A percentile compares a stretch with the other conserved stretches of the same genome.
phyloP scores from a whole-genome alignment of 1,140 invertebrate species.

The Metaphire vulgaris region DNA sequence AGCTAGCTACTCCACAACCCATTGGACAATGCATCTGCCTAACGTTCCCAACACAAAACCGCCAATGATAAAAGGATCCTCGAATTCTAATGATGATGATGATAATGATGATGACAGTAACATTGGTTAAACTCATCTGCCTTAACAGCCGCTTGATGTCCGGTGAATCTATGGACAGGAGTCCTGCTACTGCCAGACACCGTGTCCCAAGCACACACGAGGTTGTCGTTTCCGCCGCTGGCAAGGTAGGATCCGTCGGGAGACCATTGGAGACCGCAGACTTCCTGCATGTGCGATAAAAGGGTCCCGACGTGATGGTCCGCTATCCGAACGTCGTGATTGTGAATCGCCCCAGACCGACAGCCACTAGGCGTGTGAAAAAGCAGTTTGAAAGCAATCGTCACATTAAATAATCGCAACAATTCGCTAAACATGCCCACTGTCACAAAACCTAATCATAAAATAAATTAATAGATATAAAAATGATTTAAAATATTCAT shows the following conservation, averaged over 20 bases:
- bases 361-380: slow-evolving; percentile 63
- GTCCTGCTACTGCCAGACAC: slow-evolving; percentile 34
- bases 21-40: no score
- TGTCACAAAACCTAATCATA: background rate
- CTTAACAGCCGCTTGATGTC: slow-evolving; percentile 60
- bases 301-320: slow-evolving; percentile 73
- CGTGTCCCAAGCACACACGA: slow-evolving; percentile 76
- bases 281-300: slow-evolving; percentile 69
- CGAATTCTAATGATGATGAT: no score
- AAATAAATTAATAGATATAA: background rate
- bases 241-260: slow-evolving; percentile 86
- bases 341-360: slow-evolving; percentile 77
- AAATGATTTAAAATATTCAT: no score
- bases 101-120: no score
- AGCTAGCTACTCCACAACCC: no score
- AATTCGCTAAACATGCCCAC: background rate
- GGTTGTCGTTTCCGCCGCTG: slow-evolving; percentile 91
- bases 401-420: no score
- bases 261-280: slow-evolving; percentile 94
- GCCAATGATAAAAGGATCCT: no score
- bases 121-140: no score
- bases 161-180: slow-evolving; percentile 42
- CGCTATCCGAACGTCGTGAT: slow-evolving; percentile 86
- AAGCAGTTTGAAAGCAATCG: slow-evolving; percentile 1
- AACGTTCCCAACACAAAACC: no score